phyloP scores from a whole-genome alignment of 2,888 invertebrate species.

The Zaprionus lineosus region DNA sequence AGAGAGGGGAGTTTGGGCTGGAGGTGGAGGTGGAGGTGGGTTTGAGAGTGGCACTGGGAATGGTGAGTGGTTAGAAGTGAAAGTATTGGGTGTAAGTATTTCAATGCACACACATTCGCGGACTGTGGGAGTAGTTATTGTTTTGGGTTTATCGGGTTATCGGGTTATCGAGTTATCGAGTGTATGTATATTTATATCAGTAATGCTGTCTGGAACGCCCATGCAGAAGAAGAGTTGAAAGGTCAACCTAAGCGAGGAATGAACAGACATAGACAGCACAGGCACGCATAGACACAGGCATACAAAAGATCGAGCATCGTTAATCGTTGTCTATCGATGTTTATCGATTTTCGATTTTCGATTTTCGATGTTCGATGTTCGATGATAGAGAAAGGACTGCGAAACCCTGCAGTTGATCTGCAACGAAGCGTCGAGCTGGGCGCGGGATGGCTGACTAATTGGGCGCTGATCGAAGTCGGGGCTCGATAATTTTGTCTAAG shows the following conservation, averaged over 20 bases:
- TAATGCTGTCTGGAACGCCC: conserved; percentile 35
- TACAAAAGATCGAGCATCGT: conserved; percentile 11
- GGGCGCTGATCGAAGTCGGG: conserved; percentile 14
- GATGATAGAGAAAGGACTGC: too few relatives aligned
- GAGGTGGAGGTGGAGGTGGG: too few relatives aligned
- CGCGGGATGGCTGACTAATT: conserved; percentile 80
- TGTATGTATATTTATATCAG: conserved; percentile 17
- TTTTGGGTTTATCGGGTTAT: conserved; percentile 15
- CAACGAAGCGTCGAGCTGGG: conserved; percentile 68
- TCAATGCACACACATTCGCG: conserved; percentile 51
- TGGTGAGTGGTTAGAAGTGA: too few relatives aligned
- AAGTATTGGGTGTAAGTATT: too few relatives aligned
- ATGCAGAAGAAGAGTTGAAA: conserved; percentile 43
- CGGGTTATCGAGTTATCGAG: conserved; percentile 18
- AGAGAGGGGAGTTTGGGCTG: too few relatives aligned
- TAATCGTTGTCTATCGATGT: too few relatives aligned
- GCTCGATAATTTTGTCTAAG: conserved; percentile 20
- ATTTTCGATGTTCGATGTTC: conserved; percentile 7
- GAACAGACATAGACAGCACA: conserved; percentile 25
- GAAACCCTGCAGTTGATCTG: conserved; percentile 25
- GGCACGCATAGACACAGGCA: conserved; percentile 14
- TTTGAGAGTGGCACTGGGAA: too few relatives aligned
- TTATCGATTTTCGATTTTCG: not conserved
- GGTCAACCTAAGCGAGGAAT: conserved; percentile 30
- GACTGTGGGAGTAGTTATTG: conserved; percentile 11